Conservation (phyloP, 2,113 vertebrate species). For the Pseudonaja textilis region DNA sequence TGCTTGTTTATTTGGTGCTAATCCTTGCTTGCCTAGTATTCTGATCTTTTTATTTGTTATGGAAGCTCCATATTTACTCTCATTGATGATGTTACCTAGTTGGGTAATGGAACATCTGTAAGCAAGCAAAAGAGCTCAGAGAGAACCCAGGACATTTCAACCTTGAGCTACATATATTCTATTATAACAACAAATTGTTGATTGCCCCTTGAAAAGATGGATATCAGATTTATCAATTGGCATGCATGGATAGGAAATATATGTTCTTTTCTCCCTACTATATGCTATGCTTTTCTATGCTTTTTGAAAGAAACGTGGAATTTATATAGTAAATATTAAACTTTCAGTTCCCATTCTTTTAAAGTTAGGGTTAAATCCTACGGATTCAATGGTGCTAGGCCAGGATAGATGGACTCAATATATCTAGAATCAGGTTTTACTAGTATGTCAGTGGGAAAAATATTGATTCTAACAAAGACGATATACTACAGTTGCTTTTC, state of each 20-base stretch:
- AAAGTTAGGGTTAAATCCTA: not conserved
- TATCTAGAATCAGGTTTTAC: slow-evolving; percentile 22
- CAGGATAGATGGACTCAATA: not conserved
- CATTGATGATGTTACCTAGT: not conserved
- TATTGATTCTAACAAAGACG: slow-evolving; percentile 44
- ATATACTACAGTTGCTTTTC: slow-evolving; percentile 47
- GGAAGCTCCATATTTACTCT: not conserved
- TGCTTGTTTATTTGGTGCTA: not conserved
- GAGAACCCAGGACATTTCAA: not conserved
- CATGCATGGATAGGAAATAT: not conserved
- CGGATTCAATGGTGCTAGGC: not conserved
- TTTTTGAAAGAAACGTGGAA: not conserved
- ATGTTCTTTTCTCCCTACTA: not conserved
- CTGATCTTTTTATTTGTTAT: not conserved
- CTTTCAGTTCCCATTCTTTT: not conserved
- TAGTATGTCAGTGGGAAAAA: not conserved
- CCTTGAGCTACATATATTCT: not conserved
- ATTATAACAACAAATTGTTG: not conserved
- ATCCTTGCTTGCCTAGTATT: not conserved
- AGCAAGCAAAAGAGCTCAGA: not conserved
- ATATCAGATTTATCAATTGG: not conserved
- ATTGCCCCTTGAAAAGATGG: not conserved
- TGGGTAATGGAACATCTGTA: not conserved
- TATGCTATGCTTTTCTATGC: not conserved
- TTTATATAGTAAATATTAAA: not conserved